Percentiles rank a stretch among this genome's conserved stretches.
Conservation (phyloP, 2,113 vertebrate genomes). For the Thalassarche chlororhynchos region DNA sequence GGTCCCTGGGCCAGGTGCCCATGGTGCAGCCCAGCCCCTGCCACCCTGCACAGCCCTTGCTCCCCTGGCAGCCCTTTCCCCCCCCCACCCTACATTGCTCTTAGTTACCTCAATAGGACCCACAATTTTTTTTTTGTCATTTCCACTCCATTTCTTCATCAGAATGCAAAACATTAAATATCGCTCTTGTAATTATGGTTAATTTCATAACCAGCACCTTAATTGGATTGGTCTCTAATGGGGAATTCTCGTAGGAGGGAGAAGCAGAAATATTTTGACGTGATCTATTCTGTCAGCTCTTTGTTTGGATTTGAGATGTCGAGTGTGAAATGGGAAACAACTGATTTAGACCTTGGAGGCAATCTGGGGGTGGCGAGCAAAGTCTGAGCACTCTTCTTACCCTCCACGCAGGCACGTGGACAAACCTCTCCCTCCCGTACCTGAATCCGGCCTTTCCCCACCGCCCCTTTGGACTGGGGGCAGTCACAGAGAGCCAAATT, state of each 20-base stretch:
- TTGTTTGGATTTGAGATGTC: constrained; percentile 43
- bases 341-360: neutral
- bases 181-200: constrained; percentile 53
- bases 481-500: neutral
- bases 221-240: constrained; percentile 62
- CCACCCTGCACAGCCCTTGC: neutral
- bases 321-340: constrained; percentile 14
- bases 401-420: neutral
- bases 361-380: neutral
- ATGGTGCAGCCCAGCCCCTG: neutral
- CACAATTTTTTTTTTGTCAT: neutral
- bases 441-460: neutral
- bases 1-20: neutral
- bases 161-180: constrained; percentile 56
- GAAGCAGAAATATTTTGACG: constrained; percentile 57
- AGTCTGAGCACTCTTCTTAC: neutral
- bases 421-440: neutral
- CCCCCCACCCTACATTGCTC: neutral
- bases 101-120: neutral
- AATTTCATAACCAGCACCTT: constrained; percentile 70
- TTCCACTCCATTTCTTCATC: constrained; percentile 43
- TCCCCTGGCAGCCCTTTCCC: neutral
- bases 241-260: constrained; percentile 57
- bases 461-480: neutral
- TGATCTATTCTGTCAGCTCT: constrained; percentile 37